phyloP scores from a whole-genome alignment of 2,797 vertebrate species.

The Poeciliopsis turneri region DNA sequence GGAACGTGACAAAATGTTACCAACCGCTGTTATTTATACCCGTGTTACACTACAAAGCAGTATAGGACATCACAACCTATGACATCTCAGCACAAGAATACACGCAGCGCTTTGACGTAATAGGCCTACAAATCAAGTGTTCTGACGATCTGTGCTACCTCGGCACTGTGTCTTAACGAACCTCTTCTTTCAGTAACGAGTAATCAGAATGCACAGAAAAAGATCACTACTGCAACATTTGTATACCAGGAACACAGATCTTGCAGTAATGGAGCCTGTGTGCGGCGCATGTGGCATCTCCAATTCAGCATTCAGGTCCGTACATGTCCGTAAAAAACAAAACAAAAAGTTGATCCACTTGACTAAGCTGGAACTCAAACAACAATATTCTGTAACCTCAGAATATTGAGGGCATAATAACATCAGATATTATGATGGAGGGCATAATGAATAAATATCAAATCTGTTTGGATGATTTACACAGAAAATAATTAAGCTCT shows the following conservation, averaged over 20 bases:
- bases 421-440: neutral
- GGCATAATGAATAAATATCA: neutral
- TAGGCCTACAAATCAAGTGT: too few species aligned
- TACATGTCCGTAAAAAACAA: neutral
- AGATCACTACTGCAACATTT: neutral
- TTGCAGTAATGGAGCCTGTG: neutral
- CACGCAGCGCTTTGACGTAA: too few species aligned
- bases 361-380: neutral
- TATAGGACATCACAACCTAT: too few species aligned
- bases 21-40: too few species aligned
- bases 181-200: too few species aligned
- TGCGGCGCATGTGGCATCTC: neutral
- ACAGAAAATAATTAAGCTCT: neutral
- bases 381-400: neutral
- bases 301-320: neutral
- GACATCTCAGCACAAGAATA: too few species aligned
- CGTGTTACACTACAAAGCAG: too few species aligned
- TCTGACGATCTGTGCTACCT: too few species aligned
- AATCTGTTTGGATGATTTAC: neutral
- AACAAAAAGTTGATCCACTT: neutral
- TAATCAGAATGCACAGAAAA: neutral
- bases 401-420: neutral
- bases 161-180: too few species aligned
- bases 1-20: too few species aligned
- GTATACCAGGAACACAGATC: neutral